phyloP scores from a whole-genome alignment of 2,113 vertebrate genomes.

The Felis chaus region DNA sequence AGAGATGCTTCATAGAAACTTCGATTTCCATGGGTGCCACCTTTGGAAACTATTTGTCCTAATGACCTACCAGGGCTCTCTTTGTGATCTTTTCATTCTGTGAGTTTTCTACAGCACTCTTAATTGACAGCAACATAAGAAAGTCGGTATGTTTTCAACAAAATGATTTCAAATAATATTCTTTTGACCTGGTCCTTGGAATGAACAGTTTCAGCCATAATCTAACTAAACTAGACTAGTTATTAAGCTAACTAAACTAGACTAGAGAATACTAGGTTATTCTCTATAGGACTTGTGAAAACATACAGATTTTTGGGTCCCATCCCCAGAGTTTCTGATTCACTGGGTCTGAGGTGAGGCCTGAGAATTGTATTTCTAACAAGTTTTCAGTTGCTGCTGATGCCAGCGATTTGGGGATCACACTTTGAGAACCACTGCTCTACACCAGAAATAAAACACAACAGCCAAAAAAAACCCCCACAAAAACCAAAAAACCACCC shows the following conservation, averaged over 20 bases:
- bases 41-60: neutral
- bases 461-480: too few species aligned
- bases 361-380: constrained; percentile 20
- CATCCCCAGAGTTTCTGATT: neutral
- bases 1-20: constrained; percentile 15
- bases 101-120: constrained; percentile 35
- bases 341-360: neutral
- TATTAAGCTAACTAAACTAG: constrained; percentile 1
- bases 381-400: neutral
- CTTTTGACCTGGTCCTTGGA: constrained; percentile 41
- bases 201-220: constrained; percentile 21
- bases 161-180: constrained; percentile 17
- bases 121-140: constrained; percentile 6
- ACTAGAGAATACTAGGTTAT: neutral
- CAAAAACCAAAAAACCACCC: neutral
- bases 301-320: neutral
- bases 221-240: neutral
- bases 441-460: neutral
- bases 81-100: constrained; percentile 9
- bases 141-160: neutral
- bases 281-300: constrained; percentile 22
- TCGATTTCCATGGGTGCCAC: neutral
- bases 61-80: neutral
- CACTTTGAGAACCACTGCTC: neutral
- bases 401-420: neutral